Base-by-base conservation (phyloP, 1,140 invertebrate genomes). In the Hycleus cichorii region DNA sequence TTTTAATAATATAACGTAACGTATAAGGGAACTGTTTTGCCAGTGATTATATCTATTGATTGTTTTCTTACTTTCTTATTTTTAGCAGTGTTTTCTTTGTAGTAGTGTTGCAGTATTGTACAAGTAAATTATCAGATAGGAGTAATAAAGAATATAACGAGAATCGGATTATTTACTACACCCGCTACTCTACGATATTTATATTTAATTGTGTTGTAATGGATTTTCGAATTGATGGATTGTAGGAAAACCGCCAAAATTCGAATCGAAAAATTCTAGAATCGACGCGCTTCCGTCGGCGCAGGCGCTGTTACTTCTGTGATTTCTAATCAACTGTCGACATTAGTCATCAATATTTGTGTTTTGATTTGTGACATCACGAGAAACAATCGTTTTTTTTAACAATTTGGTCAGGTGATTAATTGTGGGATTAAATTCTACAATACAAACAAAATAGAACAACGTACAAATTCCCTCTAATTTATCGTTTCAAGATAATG, bases 121-220 rank as follows among this genome's bases (percentile, higher is more conserved):
- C 46, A 55, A 18, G 47, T 73, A 93, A 93, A 65, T 87, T 56
- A 48, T 56, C 54, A 47, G 49, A 50, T 49, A 57, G 42, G 7
- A 32, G 32, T 32, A 25, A 32, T 18, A 25, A 48, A 48, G 45
- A 18, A 12, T 47, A 24, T 47, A n/a, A 18, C 9, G 3, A 47
- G 45, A 10, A 47, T 10, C 24, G 3, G 38, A 27, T 49, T 49
- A n/a, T 3, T 49, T 32, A 25, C 9, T 49, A 49, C 9, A 32
- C 1, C 18, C 18, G 2, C 1, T 18, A 18, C 18, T 18, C 1
- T 18, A 18, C 18, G 0, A 1, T 18, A 18, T 18, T 18, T 18
- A 18, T 18, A 18, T 12, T 12, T 12, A 12, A 12, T 18, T 18
- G 18, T 18, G 18, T 18, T 18, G 18, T 18, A 18, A 18, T 18